Percentiles rank a stretch among this genome's conserved stretches.
These are phyloP conservation scores for Erythrolamprus reginae DNA, from an alignment of 2,113 vertebrate species.

Conservation along the genomic window DNA sequence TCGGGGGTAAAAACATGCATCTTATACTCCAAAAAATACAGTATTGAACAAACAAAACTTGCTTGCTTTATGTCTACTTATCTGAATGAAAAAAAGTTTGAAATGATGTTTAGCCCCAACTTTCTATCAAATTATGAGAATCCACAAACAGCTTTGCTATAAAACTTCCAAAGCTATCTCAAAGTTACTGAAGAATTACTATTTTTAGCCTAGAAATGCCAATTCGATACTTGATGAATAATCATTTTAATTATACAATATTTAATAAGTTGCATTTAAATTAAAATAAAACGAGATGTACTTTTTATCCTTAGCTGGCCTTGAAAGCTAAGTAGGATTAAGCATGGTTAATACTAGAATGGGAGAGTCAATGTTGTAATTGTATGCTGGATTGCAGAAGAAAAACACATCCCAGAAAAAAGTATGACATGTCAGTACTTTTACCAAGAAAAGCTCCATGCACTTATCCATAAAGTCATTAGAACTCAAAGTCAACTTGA, in stretches of 20 bases:
- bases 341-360: not conserved
- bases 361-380: not conserved
- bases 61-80: not conserved
- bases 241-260: not conserved
- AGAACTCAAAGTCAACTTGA: not conserved
- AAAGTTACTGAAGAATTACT: not conserved
- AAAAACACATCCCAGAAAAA: not conserved
- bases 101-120: not conserved
- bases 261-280: not conserved
- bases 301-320: not conserved
- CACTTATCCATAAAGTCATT: not conserved
- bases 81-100: not conserved
- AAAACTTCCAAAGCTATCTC: not conserved
- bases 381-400: not conserved
- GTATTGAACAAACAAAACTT: not conserved
- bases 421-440: not conserved
- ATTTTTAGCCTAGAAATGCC: not conserved
- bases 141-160: not conserved
- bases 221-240: not conserved
- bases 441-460: not conserved
- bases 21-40: no score
- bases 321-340: not conserved
- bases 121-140: not conserved
- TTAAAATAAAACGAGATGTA: not conserved
- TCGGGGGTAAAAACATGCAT: no score